phyloP scores from a whole-genome alignment of 1,140 invertebrate genomes.

The Pseudobourletiella spinata region DNA sequence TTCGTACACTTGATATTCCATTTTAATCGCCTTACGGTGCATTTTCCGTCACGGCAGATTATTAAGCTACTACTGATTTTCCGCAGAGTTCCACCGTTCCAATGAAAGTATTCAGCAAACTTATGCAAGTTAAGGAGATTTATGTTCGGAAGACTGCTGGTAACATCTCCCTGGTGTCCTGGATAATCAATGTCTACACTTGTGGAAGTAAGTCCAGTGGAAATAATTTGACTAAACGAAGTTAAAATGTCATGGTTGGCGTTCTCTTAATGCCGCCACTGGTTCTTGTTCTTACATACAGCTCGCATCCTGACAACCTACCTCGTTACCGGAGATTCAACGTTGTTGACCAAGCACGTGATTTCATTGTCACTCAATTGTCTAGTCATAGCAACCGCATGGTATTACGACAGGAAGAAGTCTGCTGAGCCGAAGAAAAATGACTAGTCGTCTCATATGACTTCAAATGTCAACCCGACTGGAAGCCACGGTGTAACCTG shows the following conservation, averaged over 20 bases:
- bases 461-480: too few species aligned
- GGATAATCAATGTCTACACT: slow-evolving; percentile 28
- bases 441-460: too few species aligned
- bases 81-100: slow-evolving; percentile 24
- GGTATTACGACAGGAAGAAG: slow-evolving; percentile 10
- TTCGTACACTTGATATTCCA: too few species aligned
- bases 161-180: slow-evolving; percentile 18
- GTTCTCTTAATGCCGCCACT: background rate
- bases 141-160: slow-evolving; percentile 15
- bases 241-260: too few species aligned
- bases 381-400: slow-evolving; percentile 10
- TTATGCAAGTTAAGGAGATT: slow-evolving; percentile 22
- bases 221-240: background rate
- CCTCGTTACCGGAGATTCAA: slow-evolving; percentile 23
- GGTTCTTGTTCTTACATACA: background rate
- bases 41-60: too few species aligned
- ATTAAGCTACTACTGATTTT: too few species aligned
- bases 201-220: slow-evolving; percentile 22
- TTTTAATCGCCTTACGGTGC: too few species aligned
- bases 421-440: background rate
- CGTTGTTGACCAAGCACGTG: slow-evolving; percentile 17
- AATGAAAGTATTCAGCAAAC: slow-evolving; percentile 25
- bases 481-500: too few species aligned
- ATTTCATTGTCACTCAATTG: slow-evolving; percentile 21
- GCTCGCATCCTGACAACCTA: slow-evolving; percentile 23